Base-by-base conservation (phyloP, 2,888 invertebrate genomes). In the Nemotelus nigrinus region DNA sequence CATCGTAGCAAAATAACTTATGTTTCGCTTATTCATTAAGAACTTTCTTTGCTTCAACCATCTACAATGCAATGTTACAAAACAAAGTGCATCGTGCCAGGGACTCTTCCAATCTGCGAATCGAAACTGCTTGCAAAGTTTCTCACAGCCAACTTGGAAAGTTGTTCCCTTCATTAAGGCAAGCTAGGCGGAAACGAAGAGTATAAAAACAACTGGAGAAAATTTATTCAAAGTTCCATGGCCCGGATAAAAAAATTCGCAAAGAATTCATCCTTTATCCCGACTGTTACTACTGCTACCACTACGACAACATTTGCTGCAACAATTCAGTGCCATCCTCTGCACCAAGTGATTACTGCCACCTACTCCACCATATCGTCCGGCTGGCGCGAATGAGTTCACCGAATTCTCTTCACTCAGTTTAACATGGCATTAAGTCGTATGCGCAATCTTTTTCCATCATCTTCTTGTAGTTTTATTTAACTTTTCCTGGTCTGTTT, bases 1-100 rank as follows among this genome's bases (percentile, higher is more conserved):
- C 43, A 63, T 63, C 63, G 3, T 7, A 43, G 43, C 63, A 63
- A 63, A 63, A 63, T 63, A 68, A 68, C 48, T 68, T 7, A 68
- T 68, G 60, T 64, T 63, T 77, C 71, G 63, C 71, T 77, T 71
- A 77, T 71, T 77, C 77, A 77, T 77, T 77, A 71, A 71, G 72
- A 77, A 77, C 60, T 77, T 77, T 63, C 50, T 43, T 5, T 1
- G n/a, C 25, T 58, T 5, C 58, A 58, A 7, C 58, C 58, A 43
- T 43, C 25, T 39, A 8, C 5, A 63, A 3, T 63, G 43, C 63
- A 41, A 43, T 43, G 43, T 43, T 43, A 39, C 41, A 39, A 3
- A 43, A 63, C 63, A 58, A 43, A 3, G 10, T 53, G 53, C 6
- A 10, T 6, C 10, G 6, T 6, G 7, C 53, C 6, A 10, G 7